Evolutionary conservation across 2,888 invertebrate species (phyloP), one percentile per base, ranked within the genome.

Genomic region (Tetragonula carbonaria): DNA sequence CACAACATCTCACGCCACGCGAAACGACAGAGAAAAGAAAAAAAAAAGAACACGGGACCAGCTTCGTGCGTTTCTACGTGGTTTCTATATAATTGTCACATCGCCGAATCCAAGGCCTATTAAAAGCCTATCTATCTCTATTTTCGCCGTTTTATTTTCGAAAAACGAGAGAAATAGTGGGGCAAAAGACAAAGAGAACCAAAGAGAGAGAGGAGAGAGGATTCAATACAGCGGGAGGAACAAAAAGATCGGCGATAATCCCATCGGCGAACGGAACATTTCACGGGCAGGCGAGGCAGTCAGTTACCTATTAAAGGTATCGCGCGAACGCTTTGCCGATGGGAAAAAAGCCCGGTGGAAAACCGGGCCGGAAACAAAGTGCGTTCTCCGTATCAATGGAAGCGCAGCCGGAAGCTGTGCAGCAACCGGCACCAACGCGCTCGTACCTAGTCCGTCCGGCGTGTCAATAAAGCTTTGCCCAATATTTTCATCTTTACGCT

Each of bases 401-500:
- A 11, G 13, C 33, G 28, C 38, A 4, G 53, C 14, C 23, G 71
- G 55, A 68, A 51, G n/a, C 71, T 53, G 53, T 33, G 57, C n/a
- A 62, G n/a, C 21, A 45, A 45, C 57, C 13, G 45, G 38, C 62
- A 62, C 62, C 59, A 28, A 50, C 71, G 45, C 28, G 62, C 21
- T 55, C 28, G n/a, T 53, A 38, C 14, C 28, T 23, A 59, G 38
- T 23, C 78, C 51, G 38, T 16, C 38, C 51, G 57, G 4, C 45
- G 67, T 63, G 75, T 83, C 84, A 78, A 82, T 82, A 67, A 80
- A 59, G 68, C 38, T 70, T 73, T 65, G 67, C 51, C 63, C 88
- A 78, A 88, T 83, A 86, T 87, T 87, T 80, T 68, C 80, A 76
- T 84, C 84, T 75, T 80, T 78, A 51, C 74, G 51, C 51, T 8